Base-by-base conservation (phyloP, 2,113 vertebrate species). In the Prionailurus viverrinus region DNA sequence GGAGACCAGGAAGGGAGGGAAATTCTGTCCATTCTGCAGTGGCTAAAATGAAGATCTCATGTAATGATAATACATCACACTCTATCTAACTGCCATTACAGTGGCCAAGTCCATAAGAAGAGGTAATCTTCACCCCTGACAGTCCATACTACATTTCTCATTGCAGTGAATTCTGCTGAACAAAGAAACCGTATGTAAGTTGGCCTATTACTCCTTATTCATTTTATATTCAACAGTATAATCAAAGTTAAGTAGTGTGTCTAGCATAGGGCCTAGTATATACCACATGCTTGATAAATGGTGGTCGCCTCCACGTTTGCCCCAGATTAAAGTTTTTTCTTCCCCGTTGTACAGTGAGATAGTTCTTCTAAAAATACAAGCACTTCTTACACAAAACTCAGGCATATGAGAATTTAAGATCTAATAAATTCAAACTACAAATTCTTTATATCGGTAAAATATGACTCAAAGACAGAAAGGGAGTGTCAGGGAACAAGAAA, bases 131-230 rank as follows among this genome's bases (percentile, higher is more conserved):
- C 25, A 96, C 45, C 63, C 86, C 80, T 73, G 23, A 81, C 1
- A 39, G 18, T 79, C 27, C 25, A 15, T 41, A 89, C 25, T 95
- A 69, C 10, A 55, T 21, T 81, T 2, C 33, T 18, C 71, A 86
- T 71, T 36, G 71, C 25, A 83, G 13, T 89, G 74, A 95, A 76
- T 95, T 74, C 76, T 63, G 61, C 61, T 45, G 45, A 96, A 23
- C 61, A 87, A 94, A 86, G 45, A 92, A 91, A 87, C 14, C 48
- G 87, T 68, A 55, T 5, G 1, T 2, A 69, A 63, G 21, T 7
- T 68, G 45, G 68, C 45, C 36, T 90, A 48, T 33, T 41, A 53
- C 7, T 84, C 41, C 31, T 33, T 65, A 53, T 9, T 68, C 48
- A 78, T 23, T 80, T 55, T 12, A n/a, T 68, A 93, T 51, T 71